Conservation (phyloP, 1,140 invertebrate genomes). For the Neodiprion lecontei region DNA sequence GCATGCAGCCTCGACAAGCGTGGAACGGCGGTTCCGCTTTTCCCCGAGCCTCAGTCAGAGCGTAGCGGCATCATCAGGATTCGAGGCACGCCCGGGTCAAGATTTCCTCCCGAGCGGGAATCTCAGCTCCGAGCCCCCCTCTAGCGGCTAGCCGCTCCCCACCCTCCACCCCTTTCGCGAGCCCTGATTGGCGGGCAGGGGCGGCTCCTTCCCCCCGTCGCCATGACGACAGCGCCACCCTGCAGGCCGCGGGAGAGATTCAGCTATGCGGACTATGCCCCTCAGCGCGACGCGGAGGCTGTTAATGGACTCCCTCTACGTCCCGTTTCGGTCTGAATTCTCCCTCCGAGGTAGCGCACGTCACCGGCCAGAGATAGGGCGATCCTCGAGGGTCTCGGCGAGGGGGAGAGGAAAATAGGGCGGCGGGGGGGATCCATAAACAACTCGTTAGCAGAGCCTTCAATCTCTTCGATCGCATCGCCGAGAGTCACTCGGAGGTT, state of each 20-base stretch:
- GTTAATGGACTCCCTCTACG: conserved; percentile 4
- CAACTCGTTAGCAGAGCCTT: not conserved
- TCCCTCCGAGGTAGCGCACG: not conserved
- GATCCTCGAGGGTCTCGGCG: not conserved
- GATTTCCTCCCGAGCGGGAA: conserved; percentile 3
- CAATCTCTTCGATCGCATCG: conserved; percentile 1
- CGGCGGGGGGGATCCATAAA: not conserved
- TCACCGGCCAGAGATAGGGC: conserved; percentile 6
- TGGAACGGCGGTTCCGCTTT: not conserved
- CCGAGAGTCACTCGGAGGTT: not conserved
- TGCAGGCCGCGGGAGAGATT: conserved; percentile 50
- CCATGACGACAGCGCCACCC: conserved; percentile 63
- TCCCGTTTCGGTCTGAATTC: not conserved
- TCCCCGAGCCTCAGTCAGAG: not conserved
- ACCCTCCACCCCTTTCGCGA: conserved; percentile 27
- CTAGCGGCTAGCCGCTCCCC: conserved; percentile 8
- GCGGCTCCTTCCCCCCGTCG: conserved; percentile 56
- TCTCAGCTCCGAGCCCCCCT: not conserved
- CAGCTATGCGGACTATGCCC: conserved; percentile 3
- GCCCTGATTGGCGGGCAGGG: conserved; percentile 37
- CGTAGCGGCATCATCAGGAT: not conserved
- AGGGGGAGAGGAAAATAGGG: not conserved
- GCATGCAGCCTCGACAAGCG: not conserved
- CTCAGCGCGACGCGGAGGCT: not conserved
- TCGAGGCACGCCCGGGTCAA: conserved; percentile 1